These are phyloP conservation scores for Prionailurus viverrinus DNA, from an alignment of 2,113 vertebrate species.

Conservation along the genomic window DNA sequence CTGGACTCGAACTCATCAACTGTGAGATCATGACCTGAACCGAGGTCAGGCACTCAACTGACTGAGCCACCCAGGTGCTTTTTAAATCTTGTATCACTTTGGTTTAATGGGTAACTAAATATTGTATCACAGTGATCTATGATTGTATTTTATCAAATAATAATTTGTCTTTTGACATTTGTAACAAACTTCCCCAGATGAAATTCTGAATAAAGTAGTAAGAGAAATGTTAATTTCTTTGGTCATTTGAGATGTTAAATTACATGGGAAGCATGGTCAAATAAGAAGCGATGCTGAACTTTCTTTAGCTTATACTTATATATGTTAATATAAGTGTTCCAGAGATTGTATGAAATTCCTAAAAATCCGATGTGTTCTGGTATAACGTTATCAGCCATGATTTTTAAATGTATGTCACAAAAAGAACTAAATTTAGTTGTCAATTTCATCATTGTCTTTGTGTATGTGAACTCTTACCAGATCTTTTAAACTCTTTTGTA, in stretches of 20 bases:
- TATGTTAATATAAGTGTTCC: neutral
- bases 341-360: neutral
- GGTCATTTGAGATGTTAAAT: neutral
- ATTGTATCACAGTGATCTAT: neutral
- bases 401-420: neutral
- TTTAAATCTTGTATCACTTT: neutral
- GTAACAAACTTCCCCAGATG: neutral
- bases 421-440: neutral
- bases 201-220: neutral
- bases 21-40: no score
- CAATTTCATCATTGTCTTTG: neutral
- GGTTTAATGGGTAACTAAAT: neutral
- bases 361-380: neutral
- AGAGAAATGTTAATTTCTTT: neutral
- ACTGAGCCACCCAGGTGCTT: neutral
- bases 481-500: neutral
- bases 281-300: neutral
- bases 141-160: neutral
- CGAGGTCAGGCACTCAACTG: no score
- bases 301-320: neutral
- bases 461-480: neutral
- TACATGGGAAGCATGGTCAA: neutral
- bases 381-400: neutral
- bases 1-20: no score
- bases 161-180: neutral